Percentiles rank a stretch among this genome's conserved stretches.
Conservation (phyloP, 2,113 vertebrate species). For the Embiotoca jacksoni region DNA sequence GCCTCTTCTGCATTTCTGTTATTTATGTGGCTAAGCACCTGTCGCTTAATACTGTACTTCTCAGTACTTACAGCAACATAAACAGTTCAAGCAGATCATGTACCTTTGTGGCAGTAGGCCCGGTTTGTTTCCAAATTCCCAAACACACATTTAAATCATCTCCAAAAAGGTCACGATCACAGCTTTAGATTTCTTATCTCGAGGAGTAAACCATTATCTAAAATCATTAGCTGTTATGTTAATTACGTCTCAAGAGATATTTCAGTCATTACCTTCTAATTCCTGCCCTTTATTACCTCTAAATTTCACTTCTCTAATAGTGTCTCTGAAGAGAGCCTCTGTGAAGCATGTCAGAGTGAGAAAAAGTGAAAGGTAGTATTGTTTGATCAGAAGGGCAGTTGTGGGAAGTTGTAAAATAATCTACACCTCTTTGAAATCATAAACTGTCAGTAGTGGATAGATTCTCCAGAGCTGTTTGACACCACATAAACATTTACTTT, state of each 20-base stretch:
- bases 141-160: not conserved
- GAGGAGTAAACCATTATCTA: slow-evolving; percentile 16
- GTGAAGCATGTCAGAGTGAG: too few species aligned
- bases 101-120: too few species aligned
- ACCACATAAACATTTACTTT: not conserved
- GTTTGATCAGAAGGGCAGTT: not conserved
- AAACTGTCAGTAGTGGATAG: not conserved
- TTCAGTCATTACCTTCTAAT: slow-evolving; percentile 10
- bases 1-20: not conserved
- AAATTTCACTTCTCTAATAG: not conserved
- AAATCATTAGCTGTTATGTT: slow-evolving; percentile 32
- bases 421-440: not conserved
- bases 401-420: too few species aligned
- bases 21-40: too few species aligned
- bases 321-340: not conserved
- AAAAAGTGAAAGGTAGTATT: not conserved
- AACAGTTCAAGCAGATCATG: too few species aligned
- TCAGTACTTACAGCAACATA: too few species aligned
- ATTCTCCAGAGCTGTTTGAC: not conserved
- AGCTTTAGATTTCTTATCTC: slow-evolving; percentile 10
- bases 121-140: not conserved
- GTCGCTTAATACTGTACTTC: not conserved
- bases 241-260: not conserved
- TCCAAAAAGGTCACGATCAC: not conserved
- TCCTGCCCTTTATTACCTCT: slow-evolving; percentile 7